Conservation (phyloP, 2,888 invertebrate species). For the Salpingus planirostris region DNA sequence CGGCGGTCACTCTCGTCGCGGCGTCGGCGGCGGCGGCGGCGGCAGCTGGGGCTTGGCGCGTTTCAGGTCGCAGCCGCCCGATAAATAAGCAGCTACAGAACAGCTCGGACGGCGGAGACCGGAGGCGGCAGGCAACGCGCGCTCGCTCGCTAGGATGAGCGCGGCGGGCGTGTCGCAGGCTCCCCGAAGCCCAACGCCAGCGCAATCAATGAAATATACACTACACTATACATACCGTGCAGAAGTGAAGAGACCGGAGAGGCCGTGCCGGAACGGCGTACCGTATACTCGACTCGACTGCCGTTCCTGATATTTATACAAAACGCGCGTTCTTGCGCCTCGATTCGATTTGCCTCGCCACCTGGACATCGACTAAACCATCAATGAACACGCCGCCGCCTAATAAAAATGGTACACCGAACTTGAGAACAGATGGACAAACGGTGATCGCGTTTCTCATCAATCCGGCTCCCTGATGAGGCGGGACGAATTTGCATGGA, state of each 20-base stretch:
- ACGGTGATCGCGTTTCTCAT: too few species aligned
- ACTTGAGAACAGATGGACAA: too few species aligned
- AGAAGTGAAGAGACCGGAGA: too few species aligned
- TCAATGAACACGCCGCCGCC: too few species aligned
- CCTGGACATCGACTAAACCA: too few species aligned
- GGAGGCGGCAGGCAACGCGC: constrained; percentile 35
- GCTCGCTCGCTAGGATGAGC: constrained; percentile 40
- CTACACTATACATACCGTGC: constrained; percentile 33
- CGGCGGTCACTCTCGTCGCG: not conserved
- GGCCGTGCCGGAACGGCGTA: too few species aligned
- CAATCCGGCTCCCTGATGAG: too few species aligned
- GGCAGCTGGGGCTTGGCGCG: constrained; percentile 32
- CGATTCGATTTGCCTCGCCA: too few species aligned
- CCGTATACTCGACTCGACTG: too few species aligned
- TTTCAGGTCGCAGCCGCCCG: constrained; percentile 40
- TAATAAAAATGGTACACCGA: too few species aligned
- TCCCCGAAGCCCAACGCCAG: constrained; percentile 39
- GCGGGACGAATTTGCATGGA: constrained; percentile 8
- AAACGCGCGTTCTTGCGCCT: too few species aligned
- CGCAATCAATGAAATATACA: constrained; percentile 42
- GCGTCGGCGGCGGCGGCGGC: constrained; percentile 4
- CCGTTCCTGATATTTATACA: too few species aligned
- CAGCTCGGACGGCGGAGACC: constrained; percentile 33
- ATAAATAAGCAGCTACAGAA: constrained; percentile 43
- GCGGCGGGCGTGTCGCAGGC: constrained; percentile 42